Evolutionary conservation across 2,113 vertebrate species (phyloP).

Genomic region (Anhinga rufa): DNA sequence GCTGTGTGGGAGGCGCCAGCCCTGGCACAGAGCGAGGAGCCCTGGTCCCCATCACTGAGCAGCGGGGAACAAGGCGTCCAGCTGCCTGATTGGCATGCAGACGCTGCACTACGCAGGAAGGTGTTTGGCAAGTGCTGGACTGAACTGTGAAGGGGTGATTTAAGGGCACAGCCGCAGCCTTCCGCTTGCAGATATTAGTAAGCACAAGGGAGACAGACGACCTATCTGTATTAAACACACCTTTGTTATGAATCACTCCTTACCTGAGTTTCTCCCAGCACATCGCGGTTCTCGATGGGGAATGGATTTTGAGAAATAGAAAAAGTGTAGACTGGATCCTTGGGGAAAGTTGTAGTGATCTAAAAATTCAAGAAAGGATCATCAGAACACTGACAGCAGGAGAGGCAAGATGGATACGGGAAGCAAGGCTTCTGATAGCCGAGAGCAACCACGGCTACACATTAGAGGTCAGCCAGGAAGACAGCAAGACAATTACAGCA

Average conservation of each 20-base stretch:
- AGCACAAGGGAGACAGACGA: fast-evolving
- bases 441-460: background rate
- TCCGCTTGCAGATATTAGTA: background rate
- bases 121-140: background rate
- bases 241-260: background rate
- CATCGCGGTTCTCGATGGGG: slow-evolving; percentile 94
- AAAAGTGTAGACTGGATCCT: slow-evolving; percentile 97
- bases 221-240: fast-evolving
- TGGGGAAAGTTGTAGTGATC: slow-evolving; percentile 98
- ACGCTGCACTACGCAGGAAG: background rate
- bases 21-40: background rate
- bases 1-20: background rate
- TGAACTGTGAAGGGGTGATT: background rate
- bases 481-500: background rate
- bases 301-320: slow-evolving; percentile 89
- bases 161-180: background rate
- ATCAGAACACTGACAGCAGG: background rate
- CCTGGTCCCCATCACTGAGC: fast-evolving
- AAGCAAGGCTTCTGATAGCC: background rate
- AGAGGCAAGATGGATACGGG: background rate
- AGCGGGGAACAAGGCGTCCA: background rate
- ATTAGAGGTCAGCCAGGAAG: background rate
- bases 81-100: background rate
- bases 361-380: slow-evolving; percentile 29
- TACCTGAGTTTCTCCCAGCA: slow-evolving; percentile 95